Percentiles rank a stretch among this genome's conserved stretches.
Evolutionary conservation across 2,888 invertebrate genomes (phyloP).

Genomic region (Agonopterix alstromeriana): DNA sequence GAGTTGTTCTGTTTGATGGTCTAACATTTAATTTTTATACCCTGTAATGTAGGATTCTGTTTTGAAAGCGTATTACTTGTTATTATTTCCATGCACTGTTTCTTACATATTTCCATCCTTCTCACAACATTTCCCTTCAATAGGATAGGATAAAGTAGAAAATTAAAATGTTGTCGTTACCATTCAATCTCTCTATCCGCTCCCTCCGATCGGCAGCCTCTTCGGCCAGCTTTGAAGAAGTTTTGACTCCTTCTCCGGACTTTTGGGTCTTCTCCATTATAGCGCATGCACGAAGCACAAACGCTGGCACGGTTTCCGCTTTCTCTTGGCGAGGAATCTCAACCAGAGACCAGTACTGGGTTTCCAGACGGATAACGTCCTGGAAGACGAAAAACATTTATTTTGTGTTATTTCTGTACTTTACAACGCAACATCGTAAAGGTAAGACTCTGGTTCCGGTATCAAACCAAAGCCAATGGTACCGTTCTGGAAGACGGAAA

Average conservation of each 20-base stretch:
- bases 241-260: constrained; percentile 92
- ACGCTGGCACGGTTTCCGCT: constrained; percentile 94
- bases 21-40: too few species aligned
- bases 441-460: too few species aligned
- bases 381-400: constrained; percentile 34
- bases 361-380: constrained; percentile 94
- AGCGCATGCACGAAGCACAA: constrained; percentile 92
- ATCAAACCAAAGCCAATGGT: too few species aligned
- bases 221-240: constrained; percentile 88
- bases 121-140: too few species aligned
- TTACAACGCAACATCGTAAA: too few species aligned
- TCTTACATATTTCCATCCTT: too few species aligned
- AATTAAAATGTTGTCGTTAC: constrained; percentile 52
- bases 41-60: too few species aligned
- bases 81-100: too few species aligned
- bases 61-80: too few species aligned
- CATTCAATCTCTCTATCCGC: constrained; percentile 90
- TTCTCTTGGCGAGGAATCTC: constrained; percentile 96
- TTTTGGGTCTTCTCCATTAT: constrained; percentile 96
- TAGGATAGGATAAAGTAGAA: background rate
- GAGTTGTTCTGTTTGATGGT: too few species aligned
- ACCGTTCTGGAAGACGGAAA: constrained; percentile 79
- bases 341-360: constrained; percentile 95
- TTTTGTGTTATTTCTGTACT: background rate
- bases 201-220: constrained; percentile 91